These are phyloP conservation scores for Tringa solitaria DNA, from an alignment of 2,113 vertebrate species.

Conservation along the genomic window DNA sequence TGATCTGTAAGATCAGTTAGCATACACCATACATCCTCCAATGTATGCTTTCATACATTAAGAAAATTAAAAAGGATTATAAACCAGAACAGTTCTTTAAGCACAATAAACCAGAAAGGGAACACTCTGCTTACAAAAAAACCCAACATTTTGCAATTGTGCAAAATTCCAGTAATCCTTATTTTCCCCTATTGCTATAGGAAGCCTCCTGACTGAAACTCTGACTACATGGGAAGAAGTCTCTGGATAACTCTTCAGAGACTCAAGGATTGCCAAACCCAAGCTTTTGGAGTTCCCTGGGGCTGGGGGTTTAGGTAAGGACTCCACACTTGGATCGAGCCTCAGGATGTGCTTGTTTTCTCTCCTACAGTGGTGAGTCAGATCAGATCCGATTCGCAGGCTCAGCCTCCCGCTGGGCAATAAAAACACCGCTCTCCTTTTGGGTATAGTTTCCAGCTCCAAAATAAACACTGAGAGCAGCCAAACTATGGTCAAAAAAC, in stretches of 20 bases:
- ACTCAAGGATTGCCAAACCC: background rate
- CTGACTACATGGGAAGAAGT: background rate
- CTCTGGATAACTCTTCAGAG: background rate
- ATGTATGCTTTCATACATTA: background rate
- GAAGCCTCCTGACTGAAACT: background rate
- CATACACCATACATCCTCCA: background rate
- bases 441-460: constrained; percentile 43
- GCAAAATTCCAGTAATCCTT: background rate
- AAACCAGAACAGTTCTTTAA: background rate
- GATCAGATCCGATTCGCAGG: constrained; percentile 43
- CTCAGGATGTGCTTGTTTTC: constrained; percentile 67
- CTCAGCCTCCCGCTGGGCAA: constrained; percentile 46
- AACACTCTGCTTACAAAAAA: background rate
- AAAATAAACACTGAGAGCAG: constrained; percentile 46
- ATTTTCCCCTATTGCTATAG: background rate
- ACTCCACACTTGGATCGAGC: constrained; percentile 21
- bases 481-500: constrained; percentile 50
- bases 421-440: constrained; percentile 48
- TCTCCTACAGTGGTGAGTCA: constrained; percentile 57
- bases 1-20: background rate
- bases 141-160: background rate
- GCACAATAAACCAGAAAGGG: background rate
- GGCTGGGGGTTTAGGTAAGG: constrained; percentile 45
- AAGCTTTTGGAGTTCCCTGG: constrained; percentile 11
- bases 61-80: background rate